phyloP scores from a whole-genome alignment of 2,797 vertebrate genomes.

The Heteromormyrus szaboi region DNA sequence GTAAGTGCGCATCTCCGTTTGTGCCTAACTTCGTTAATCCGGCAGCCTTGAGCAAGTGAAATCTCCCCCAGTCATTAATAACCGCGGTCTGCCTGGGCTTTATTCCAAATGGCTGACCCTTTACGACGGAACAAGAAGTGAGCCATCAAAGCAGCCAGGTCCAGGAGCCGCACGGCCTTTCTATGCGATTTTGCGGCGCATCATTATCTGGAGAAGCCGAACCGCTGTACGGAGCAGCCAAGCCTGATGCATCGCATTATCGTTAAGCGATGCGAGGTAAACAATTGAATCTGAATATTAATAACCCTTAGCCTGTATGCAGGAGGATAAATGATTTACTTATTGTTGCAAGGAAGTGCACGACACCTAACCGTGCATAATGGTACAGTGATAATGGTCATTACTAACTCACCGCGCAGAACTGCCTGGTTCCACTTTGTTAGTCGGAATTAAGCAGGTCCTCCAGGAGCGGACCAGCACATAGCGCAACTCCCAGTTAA shows the following conservation, averaged over 20 bases:
- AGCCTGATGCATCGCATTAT: neutral
- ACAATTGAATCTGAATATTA: neutral
- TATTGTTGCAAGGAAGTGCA: neutral
- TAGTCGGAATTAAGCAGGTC: constrained; percentile 42
- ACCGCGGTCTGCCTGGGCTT: constrained; percentile 47
- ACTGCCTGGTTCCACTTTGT: constrained; percentile 51
- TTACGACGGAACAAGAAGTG: constrained; percentile 27
- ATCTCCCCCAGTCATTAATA: constrained; percentile 39
- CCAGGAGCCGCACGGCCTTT: constrained; percentile 7
- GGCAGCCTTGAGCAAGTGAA: constrained; percentile 28
- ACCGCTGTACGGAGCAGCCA: neutral
- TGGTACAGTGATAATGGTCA: constrained; percentile 13
- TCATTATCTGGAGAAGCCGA: neutral
- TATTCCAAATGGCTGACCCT: constrained; percentile 37
- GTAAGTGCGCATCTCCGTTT: constrained; percentile 9
- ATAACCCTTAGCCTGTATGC: neutral
- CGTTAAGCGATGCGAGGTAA: neutral
- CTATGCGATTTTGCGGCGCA: neutral
- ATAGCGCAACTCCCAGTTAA: constrained; percentile 53
- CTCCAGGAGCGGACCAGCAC: constrained; percentile 37
- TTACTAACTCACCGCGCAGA: constrained; percentile 59
- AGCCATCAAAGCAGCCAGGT: constrained; percentile 28
- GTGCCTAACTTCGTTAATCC: constrained; percentile 18
- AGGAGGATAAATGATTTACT: neutral
- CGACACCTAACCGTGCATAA: neutral